phyloP scores from a whole-genome alignment of 2,113 vertebrate species.

The Hippopotamus amphibius region DNA sequence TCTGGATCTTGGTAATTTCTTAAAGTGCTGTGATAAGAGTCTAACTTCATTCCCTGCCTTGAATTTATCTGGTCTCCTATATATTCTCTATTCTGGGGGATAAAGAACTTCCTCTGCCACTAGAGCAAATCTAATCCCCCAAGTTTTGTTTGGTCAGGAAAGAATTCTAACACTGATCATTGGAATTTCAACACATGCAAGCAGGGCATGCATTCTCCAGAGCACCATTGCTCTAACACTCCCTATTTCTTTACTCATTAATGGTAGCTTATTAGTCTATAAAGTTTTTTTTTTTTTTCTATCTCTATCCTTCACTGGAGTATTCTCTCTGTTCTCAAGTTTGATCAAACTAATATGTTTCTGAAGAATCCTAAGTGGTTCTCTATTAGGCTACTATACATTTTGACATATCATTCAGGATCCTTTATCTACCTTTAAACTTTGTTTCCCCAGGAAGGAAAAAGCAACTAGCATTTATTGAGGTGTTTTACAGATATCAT shows the following conservation, averaged over 20 bases:
- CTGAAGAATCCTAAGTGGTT: neutral
- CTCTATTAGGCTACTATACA: neutral
- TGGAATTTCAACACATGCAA: neutral
- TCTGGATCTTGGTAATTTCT: neutral
- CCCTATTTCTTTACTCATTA: neutral
- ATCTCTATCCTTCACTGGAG: neutral
- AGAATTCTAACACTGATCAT: neutral
- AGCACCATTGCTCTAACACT: neutral
- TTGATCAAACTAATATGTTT: neutral
- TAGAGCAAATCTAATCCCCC: neutral
- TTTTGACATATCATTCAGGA: neutral
- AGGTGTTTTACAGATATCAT: neutral
- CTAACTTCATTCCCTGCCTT: neutral
- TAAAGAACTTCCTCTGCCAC: neutral
- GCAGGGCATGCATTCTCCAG: neutral
- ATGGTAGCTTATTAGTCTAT: neutral
- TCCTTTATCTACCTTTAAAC: neutral
- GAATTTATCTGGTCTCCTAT: neutral
- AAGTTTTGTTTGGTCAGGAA: neutral
- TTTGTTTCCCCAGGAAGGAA: neutral
- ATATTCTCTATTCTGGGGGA: neutral
- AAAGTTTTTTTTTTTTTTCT: neutral
- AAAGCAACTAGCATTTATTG: neutral
- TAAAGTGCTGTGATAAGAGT: neutral
- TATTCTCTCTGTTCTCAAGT: neutral